Percentiles rank a stretch among this genome's conserved stretches.
Evolutionary conservation across 2,888 invertebrate genomes (phyloP).

Genomic region (Lasioglossum vierecki): DNA sequence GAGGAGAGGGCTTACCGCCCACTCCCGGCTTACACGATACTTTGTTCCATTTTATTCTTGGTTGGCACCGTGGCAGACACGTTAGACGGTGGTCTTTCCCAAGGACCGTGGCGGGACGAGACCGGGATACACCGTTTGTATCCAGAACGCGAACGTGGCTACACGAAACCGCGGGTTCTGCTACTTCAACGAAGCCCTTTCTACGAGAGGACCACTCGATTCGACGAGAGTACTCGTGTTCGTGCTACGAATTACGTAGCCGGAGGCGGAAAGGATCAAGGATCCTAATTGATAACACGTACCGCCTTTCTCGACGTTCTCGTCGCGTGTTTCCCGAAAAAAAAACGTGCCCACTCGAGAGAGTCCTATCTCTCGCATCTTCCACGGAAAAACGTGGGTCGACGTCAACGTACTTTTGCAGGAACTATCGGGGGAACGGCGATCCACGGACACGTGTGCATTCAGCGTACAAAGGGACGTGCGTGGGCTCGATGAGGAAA

Average conservation of each 20-base stretch:
- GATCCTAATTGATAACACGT: slow-evolving; percentile 46
- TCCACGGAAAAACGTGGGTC: not conserved
- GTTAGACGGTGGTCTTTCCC: not conserved
- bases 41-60: not conserved
- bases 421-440: slow-evolving; percentile 31
- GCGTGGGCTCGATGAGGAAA: slow-evolving; percentile 71
- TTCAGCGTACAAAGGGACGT: slow-evolving; percentile 70
- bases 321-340: not conserved
- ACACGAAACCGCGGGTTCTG: slow-evolving; percentile 13
- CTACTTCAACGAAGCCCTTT: slow-evolving; percentile 16
- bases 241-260: slow-evolving; percentile 35
- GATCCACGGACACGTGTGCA: slow-evolving; percentile 57
- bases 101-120: not conserved
- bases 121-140: not conserved
- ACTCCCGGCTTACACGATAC: not conserved
- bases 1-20: not conserved
- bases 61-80: not conserved
- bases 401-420: not conserved
- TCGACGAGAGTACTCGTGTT: slow-evolving; percentile 27
- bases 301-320: slow-evolving; percentile 14
- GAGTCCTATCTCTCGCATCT: not conserved
- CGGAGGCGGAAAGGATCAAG: slow-evolving; percentile 21
- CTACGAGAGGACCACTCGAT: slow-evolving; percentile 40
- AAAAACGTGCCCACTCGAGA: not conserved
- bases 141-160: not conserved